Base-by-base conservation (phyloP, 2,888 invertebrate species). In the Steromphala cineraria region DNA sequence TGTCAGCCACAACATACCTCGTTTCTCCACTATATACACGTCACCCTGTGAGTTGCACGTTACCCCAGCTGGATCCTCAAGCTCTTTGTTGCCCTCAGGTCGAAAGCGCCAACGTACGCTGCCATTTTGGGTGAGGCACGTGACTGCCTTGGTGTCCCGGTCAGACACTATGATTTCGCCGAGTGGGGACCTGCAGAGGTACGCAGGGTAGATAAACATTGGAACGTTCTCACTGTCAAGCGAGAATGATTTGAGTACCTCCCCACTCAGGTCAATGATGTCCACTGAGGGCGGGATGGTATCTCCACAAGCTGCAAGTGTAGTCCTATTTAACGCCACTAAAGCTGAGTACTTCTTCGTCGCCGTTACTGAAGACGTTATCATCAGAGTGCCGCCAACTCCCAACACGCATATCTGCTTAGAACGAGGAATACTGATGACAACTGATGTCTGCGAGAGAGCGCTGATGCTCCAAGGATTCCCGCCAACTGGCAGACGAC, bases 401-500 rank as follows among this genome's bases (percentile, higher is more conserved):
- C 79, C 82, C 13, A 83, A 28, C 24, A 83, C 53, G 31, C 83
- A 83, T 46, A 84, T 82, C 81, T 84, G 82, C 21, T 46, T 53
- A 15, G 81, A 74, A 62, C 81, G 40, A 0, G 84, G 84, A 31
- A 84, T 77, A 67, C 82, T 84, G 31, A 84, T 82, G 0, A 82
- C 84, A n/a, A 80, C 79, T 21, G 71, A 24, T 5, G 52, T 74
- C 36, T 82, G 81, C 0, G 81, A 67, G 31, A 84, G 24, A 21
- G 80, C 80, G 53, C 82, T 52, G 28, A 84, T 78, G 13, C 77
- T 78, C 82, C 82, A 84, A 1, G 84, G 84, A 52, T 82, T 84
- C n/a, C 82, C 82, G 19, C 82, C 82, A 21, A 84, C 17, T 1
- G n/a, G 36, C 56, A 84, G 78, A 7, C 81, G 75, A 36, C 74